Conservation (phyloP, 1,140 invertebrate species). For the Tetramorium parvispinum region DNA sequence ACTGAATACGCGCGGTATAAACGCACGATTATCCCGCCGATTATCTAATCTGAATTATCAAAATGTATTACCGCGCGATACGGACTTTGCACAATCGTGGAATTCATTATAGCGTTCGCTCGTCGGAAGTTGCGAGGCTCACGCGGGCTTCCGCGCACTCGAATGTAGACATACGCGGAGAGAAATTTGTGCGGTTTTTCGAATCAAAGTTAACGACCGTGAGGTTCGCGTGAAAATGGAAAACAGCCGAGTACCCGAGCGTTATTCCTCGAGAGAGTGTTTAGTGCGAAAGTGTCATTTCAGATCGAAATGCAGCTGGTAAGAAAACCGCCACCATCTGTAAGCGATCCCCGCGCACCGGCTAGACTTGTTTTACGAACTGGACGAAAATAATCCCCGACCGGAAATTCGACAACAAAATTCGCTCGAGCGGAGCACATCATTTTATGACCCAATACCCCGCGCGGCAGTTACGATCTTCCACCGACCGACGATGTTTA, state of each 20-base stretch:
- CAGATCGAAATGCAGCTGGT: not conserved
- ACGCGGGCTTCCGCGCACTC: conserved; percentile 28
- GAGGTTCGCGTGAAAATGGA: not conserved
- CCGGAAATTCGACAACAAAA: not conserved
- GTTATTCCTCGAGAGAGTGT: conserved; percentile 15
- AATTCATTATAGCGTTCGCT: conserved; percentile 66
- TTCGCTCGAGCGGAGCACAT: conserved; percentile 12
- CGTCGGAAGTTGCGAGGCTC: conserved; percentile 45
- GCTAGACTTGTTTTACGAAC: conserved; percentile 19
- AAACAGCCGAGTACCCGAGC: not conserved
- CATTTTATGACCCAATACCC: conserved; percentile 26
- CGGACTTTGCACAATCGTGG: conserved; percentile 57
- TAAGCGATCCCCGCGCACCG: not conserved
- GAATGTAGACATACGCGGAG: not conserved
- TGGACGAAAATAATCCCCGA: conserved; percentile 33
- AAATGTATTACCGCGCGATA: conserved; percentile 47
- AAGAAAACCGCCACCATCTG: not conserved
- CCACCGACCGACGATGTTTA: conserved; percentile 9
- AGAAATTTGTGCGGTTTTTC: conserved; percentile 6
- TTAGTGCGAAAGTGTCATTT: conserved; percentile 6
- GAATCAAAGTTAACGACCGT: conserved; percentile 18
- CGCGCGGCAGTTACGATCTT: not conserved
- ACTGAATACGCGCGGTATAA: conserved; percentile 41
- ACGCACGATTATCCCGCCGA: conserved; percentile 66
- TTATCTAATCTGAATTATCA: conserved; percentile 74